Base-by-base conservation (phyloP, 2,888 invertebrate species). In the Lasioglossum marginatum region DNA sequence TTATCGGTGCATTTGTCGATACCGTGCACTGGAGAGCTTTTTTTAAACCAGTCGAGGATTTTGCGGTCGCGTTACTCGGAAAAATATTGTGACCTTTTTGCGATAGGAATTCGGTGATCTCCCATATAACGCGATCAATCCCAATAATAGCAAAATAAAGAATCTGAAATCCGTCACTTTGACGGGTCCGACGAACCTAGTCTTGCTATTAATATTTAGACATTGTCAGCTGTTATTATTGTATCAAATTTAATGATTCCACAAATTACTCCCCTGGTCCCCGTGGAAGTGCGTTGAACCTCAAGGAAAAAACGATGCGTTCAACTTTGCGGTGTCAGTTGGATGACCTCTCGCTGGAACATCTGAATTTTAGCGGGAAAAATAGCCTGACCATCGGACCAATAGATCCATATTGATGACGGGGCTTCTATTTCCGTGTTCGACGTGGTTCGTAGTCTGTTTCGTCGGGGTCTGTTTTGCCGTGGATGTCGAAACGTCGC, bases 1-100 rank as follows among this genome's bases (percentile, higher is more conserved):
- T 40, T 75, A 6, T 77, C 74, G 31, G 78, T 52, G 72, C 73
- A 79, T 79, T 85, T 70, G 60, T 75, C 82, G 60, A 85, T 77
- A 71, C n/a, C 14, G 40, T 27, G n/a, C 45, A 48, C 66, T 43
- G 68, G 6, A 40, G 75, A 57, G n/a, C 37, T 76, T 83, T 86
- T 80, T 80, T 86, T 66, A 48, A 66, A 63, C 66, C 68, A 10
- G 16, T n/a, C 76, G n/a, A 81, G 70, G 72, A 79, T 66, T 81
- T 85, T 79, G 19, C 75, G 52, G 34, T 79, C 10, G 31, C 34
- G 37, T 68, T 72, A 43, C 16, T 57, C 34, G 40, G 60, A 31
- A 63, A n/a, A 71, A 57, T 23, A 40, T 27, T 4, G 27, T 37
- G n/a, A n/a, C 16, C n/a, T 23, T 16, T 23, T 72, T 31, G 31